These are phyloP conservation scores for Muschampia plurimacula DNA, from an alignment of 2,888 invertebrate genomes.

Conservation along the genomic window DNA sequence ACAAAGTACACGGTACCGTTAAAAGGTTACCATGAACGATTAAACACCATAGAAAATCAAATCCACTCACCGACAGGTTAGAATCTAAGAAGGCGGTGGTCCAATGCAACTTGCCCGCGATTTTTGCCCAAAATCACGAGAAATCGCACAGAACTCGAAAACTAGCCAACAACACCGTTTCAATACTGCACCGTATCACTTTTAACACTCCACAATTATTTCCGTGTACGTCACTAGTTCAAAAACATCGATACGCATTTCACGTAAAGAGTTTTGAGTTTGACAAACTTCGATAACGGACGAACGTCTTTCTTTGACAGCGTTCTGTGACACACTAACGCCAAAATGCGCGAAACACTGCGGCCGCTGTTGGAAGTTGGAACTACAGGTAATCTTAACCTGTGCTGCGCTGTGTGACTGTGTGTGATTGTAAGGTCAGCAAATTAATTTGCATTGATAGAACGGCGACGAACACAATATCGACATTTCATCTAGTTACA, in stretches of 20 bases:
- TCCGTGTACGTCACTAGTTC: constrained; percentile 53
- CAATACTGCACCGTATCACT: constrained; percentile 58
- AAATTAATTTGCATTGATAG: constrained; percentile 39
- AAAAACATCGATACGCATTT: constrained; percentile 64
- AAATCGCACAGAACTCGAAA: constrained; percentile 59
- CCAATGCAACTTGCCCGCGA: constrained; percentile 73
- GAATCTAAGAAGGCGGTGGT: constrained; percentile 67
- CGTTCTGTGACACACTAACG: constrained; percentile 67
- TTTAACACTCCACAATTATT: constrained; percentile 64
- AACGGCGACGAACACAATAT: constrained; percentile 34
- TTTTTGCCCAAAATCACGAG: constrained; percentile 72
- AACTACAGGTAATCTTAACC: constrained; percentile 50
- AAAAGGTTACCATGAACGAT: constrained; percentile 58
- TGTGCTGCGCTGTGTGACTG: constrained; percentile 20
- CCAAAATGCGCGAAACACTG: constrained; percentile 48
- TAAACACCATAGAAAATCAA: constrained; percentile 68
- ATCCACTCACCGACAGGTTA: constrained; percentile 61
- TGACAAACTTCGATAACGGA: constrained; percentile 43
- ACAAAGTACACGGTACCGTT: constrained; percentile 51
- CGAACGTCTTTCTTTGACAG: constrained; percentile 47
- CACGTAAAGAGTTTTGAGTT: constrained; percentile 71
- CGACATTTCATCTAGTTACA: background rate
- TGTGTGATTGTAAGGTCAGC: constrained; percentile 39
- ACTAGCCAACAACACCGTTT: constrained; percentile 54
- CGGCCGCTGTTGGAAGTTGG: constrained; percentile 51